These are phyloP conservation scores for Anagrus nilaparvatae DNA, from an alignment of 1,140 invertebrate genomes.

Conservation along the genomic window DNA sequence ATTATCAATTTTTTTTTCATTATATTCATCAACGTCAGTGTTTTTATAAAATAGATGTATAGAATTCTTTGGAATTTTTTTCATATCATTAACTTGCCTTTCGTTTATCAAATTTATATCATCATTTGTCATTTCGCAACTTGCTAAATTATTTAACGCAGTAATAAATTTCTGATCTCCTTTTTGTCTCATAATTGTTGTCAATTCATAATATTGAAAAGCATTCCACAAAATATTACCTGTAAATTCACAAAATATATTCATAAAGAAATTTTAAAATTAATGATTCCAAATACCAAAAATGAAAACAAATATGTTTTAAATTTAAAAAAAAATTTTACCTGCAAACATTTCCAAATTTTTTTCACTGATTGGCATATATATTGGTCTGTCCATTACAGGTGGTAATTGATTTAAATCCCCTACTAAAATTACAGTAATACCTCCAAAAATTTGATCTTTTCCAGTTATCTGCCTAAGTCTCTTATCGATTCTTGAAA, in stretches of 20 bases:
- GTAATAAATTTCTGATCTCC: slow-evolving; percentile 18
- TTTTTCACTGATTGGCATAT: neutral
- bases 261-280: slow-evolving; percentile 8
- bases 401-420: slow-evolving; percentile 23
- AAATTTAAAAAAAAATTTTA: neutral
- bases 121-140: no score
- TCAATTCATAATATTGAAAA: slow-evolving; percentile 21
- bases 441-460: slow-evolving; percentile 20
- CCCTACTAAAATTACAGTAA: slow-evolving; percentile 21
- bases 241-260: slow-evolving; percentile 5
- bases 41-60: no score
- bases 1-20: no score
- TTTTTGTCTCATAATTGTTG: slow-evolving; percentile 23
- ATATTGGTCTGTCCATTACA: slow-evolving; percentile 15
- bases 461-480: slow-evolving; percentile 27
- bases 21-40: no score
- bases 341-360: neutral
- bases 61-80: no score
- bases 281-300: no score
- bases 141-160: slow-evolving; percentile 18
- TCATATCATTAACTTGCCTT: no score
- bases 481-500: slow-evolving; percentile 22
- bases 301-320: no score
- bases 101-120: no score
- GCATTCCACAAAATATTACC: slow-evolving; percentile 15